Evolutionary conservation across 2,113 vertebrate species (phyloP).

Genomic region (Leptodactylus fuscus): DNA sequence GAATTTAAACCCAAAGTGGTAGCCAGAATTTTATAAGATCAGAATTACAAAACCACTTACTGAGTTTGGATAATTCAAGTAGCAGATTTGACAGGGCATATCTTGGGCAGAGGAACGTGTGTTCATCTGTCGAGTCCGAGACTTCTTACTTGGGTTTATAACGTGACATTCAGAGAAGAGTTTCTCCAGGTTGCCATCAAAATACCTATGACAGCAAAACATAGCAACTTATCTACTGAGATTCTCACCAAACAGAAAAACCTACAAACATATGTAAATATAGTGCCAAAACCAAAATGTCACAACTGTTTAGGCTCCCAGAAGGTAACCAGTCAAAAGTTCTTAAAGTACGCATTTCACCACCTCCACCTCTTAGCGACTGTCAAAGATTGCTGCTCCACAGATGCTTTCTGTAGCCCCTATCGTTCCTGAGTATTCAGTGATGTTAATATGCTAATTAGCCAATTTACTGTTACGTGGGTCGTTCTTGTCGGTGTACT

Average conservation of each 20-base stretch:
- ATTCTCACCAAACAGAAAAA: neutral
- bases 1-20: neutral
- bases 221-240: neutral
- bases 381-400: no score
- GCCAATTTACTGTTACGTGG: no score
- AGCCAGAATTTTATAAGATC: neutral
- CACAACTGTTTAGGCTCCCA: neutral
- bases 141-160: constrained; percentile 99
- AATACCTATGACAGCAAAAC: constrained; percentile 82
- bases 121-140: constrained; percentile 95
- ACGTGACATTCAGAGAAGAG: constrained; percentile 99
- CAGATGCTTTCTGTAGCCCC: no score
- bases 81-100: constrained; percentile 99
- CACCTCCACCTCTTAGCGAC: no score
- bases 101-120: constrained; percentile 98
- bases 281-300: no score
- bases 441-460: no score
- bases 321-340: neutral
- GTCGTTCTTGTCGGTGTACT: no score
- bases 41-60: constrained; percentile 77
- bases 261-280: neutral
- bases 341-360: no score
- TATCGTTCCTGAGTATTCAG: no score
- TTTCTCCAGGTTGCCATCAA: constrained; percentile 98
- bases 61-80: constrained; percentile 97